A percentile compares a stretch with the other conserved stretches of the same genome.
Conservation (phyloP, 1,140 invertebrate genomes). For the Idris sp. region DNA sequence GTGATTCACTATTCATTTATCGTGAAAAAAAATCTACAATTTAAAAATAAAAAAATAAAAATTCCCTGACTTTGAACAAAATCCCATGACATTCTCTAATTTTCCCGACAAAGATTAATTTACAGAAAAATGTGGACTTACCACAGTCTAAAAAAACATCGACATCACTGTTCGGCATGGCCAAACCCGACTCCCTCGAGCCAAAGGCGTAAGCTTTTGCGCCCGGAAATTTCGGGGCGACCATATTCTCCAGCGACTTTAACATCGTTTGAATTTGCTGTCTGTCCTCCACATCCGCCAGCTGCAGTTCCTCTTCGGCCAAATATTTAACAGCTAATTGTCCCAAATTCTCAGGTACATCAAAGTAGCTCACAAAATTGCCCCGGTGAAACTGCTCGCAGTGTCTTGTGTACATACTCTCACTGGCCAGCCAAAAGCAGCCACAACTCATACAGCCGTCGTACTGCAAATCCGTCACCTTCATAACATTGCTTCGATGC, state of each 20-base stretch:
- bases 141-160: constrained; percentile 78
- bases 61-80: too few species aligned
- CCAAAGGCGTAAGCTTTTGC: constrained; percentile 75
- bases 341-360: constrained; percentile 11
- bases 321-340: constrained; percentile 39
- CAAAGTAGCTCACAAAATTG: neutral
- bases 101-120: too few species aligned
- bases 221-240: constrained; percentile 30
- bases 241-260: constrained; percentile 48
- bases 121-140: too few species aligned
- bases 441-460: constrained; percentile 63
- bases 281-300: constrained; percentile 16
- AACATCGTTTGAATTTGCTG: constrained; percentile 38
- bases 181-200: constrained; percentile 75
- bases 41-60: too few species aligned
- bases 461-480: constrained; percentile 4
- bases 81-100: too few species aligned
- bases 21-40: too few species aligned
- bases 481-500: neutral
- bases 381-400: constrained; percentile 31
- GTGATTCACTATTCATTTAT: too few species aligned
- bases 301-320: constrained; percentile 1
- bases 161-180: constrained; percentile 74
- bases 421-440: constrained; percentile 51
- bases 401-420: constrained; percentile 45